Base-by-base conservation (phyloP, 2,113 vertebrate genomes). In the Caloenas nicobarica region DNA sequence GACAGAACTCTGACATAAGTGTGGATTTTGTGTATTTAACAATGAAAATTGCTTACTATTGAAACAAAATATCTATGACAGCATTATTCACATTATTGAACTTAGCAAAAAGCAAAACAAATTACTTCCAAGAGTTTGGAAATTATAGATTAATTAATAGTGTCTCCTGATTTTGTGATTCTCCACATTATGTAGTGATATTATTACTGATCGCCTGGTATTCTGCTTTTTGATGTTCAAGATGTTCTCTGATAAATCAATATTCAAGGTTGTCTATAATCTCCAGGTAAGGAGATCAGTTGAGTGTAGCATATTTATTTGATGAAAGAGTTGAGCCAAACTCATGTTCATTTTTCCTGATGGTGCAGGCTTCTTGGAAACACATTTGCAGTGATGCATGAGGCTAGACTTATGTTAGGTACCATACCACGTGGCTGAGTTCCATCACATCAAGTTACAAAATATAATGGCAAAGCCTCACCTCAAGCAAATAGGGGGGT, bases 381-480 rank as follows among this genome's bases (percentile, higher is more conserved):
- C 1, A 1, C 60, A 34, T 81, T 54, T 60, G 5, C 13, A 40
- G 22, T 15, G 31, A 44, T 54, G 19, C 38, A 12, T 25, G 9
- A 68, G 26, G n/a, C 7, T 21, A 76, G 36, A 16, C 15, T 71
- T 76, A 10, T 62, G 5, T 54, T 78, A 48, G 9, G 7, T 82
- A 36, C 16, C 5, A 2, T 31, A 58, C 11, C 7, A 26, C 14
- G 58, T 2, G 2, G 11, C 0, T 48, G 16, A 80, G 16, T 33
- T 4, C 2, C 10, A 54, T 40, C 28, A 44, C 22, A 80, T 34
- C 24, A 80, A 72, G 14, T 15, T 50, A 60, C 4, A 58, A 87
- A 85, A 33, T 13, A 18, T 4, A 33, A 34, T 8, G 4, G 3
- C 24, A 53, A 92, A 88, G 5, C 9, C 12, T 88, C 18, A 48